Evolutionary conservation across 2,113 vertebrate genomes (phyloP), one percentile per base, ranked within the genome.

Genomic region (Forbesichthys papilliferus): DNA sequence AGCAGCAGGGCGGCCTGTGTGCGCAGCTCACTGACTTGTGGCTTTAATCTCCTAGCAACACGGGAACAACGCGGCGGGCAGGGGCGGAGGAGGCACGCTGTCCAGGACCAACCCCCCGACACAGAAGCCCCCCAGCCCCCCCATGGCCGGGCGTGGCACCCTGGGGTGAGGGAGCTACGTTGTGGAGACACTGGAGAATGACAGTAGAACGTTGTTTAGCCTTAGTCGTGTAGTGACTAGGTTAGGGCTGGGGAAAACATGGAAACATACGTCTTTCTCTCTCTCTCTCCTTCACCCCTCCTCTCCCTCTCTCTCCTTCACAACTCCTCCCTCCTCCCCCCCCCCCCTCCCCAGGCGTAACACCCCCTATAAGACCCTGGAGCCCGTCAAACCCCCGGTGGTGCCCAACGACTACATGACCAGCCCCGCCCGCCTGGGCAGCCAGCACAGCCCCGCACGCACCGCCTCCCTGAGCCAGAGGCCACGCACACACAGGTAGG

Each of bases 321-420:
- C 20, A 6, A 1, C 1, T 1, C 1, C 12, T 3, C 3, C 48
- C 2, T 1, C 3, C 48, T 49, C 53, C 6, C 7, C 5, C 7
- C 11, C 11, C 49, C 49, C 11, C 64, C 52, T 55, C 53, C 10
- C 53, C 16, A 99, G 97, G 65, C 93, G 96, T 78, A 99, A 96
- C 91, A 98, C 97, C 80, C 95, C 97, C 36, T 99, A 99, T 74
- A 98, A 98, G 89, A 99, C 96, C 42, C 86, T 98, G 91, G 98
- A 98, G 84, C 97, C 96, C 1, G 98, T 99, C 71, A 98, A 98
- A 73, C 96, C 96, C 0, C 98, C 98, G 3, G 96, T 95, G 64
- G 95, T 99, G 79, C 98, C 97, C 27, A 99, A 98, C 60, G 97
- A 99, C 92, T 99, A 99, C 88, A 98, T 98, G 96, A 98, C 96